phyloP scores from a whole-genome alignment of 2,888 invertebrate species.

The Stenotaenia linearis region DNA sequence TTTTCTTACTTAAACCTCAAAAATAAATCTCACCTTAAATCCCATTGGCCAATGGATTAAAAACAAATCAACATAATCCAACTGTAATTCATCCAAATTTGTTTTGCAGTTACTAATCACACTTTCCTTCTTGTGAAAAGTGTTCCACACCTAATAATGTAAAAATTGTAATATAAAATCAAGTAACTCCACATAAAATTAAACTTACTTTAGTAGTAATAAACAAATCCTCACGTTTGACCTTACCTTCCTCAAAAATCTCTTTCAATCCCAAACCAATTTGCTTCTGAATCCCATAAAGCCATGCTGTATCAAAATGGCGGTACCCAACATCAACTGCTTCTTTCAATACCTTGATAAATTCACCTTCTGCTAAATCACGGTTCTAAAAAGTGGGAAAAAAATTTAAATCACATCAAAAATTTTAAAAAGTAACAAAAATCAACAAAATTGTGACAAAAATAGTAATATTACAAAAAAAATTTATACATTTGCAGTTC shows the following conservation, averaged over 20 bases:
- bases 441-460: neutral
- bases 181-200: no score
- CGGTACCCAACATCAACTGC: slow-evolving; percentile 46
- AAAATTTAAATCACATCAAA: neutral
- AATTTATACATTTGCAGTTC: neutral
- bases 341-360: slow-evolving; percentile 37
- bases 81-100: slow-evolving; percentile 63
- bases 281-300: slow-evolving; percentile 45
- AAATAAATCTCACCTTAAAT: slow-evolving; percentile 48
- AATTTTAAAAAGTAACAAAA: neutral
- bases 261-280: slow-evolving; percentile 46
- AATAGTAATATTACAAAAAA: neutral
- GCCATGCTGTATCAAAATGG: slow-evolving; percentile 46
- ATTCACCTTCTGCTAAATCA: neutral
- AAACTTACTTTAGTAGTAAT: slow-evolving; percentile 45
- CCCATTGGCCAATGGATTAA: slow-evolving; percentile 72
- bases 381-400: neutral
- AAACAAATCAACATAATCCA: slow-evolving; percentile 77
- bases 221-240: slow-evolving; percentile 46
- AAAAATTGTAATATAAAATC: neutral
- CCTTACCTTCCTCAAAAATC: slow-evolving; percentile 41
- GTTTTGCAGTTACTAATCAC: slow-evolving; percentile 62
- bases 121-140: slow-evolving; percentile 41
- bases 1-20: no score
- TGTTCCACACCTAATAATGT: slow-evolving; percentile 34